Conservation (phyloP, 2,888 invertebrate genomes). For the Ecliptopera silaceata region DNA sequence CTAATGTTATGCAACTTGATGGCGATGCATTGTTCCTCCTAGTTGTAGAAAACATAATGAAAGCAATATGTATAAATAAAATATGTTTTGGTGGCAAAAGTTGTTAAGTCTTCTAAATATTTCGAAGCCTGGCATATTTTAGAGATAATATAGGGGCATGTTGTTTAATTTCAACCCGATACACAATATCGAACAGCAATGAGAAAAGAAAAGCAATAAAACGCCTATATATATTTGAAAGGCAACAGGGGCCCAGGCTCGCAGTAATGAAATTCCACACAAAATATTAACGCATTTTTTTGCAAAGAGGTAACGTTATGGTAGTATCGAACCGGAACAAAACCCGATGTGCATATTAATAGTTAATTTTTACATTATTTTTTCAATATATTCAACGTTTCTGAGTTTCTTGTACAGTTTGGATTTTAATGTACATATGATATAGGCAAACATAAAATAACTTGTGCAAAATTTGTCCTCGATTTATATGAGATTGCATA, state of each 20-base stretch:
- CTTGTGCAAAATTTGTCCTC: too few species aligned
- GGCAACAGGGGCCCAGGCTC: constrained; percentile 72
- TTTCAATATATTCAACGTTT: not conserved
- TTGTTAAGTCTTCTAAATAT: too few species aligned
- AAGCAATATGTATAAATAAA: too few species aligned
- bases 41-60: too few species aligned
- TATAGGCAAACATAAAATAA: too few species aligned
- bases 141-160: constrained; percentile 38
- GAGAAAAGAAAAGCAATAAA: constrained; percentile 74
- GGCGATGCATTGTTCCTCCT: too few species aligned
- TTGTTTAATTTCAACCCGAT: constrained; percentile 60
- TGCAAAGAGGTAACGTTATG: constrained; percentile 72
- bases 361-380: not conserved
- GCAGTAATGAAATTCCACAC: constrained; percentile 78
- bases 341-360: not conserved
- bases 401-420: not conserved
- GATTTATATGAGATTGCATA: too few species aligned
- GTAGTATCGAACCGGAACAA: constrained; percentile 7
- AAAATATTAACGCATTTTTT: constrained; percentile 75
- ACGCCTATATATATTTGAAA: constrained; percentile 78
- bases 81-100: too few species aligned
- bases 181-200: constrained; percentile 63
- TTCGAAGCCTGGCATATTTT: too few species aligned
- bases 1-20: too few species aligned
- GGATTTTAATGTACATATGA: too few species aligned